Evolutionary conservation across 2,113 vertebrate genomes (phyloP).

Genomic region (Neodontobutis hainanensis): DNA sequence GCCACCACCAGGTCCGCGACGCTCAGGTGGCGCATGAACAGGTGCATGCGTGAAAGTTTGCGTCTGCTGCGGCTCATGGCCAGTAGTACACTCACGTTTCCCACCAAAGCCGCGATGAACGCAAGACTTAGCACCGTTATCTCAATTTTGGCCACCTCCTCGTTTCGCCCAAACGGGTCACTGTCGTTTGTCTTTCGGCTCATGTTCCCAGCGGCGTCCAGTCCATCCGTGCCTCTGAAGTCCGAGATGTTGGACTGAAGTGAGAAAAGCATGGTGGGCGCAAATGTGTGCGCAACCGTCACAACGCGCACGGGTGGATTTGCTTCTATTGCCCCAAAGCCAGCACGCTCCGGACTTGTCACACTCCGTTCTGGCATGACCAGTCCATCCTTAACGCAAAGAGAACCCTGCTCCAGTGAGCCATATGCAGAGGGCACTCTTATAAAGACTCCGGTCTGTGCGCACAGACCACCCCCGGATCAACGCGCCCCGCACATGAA

Average conservation of each 20-base stretch:
- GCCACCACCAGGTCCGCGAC: constrained; percentile 94
- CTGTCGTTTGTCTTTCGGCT: constrained; percentile 51
- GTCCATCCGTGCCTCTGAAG: constrained; percentile 32
- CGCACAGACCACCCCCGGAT: neutral
- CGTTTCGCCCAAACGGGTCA: constrained; percentile 84
- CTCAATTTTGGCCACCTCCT: constrained; percentile 91
- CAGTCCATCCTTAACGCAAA: neutral
- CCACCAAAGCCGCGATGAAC: constrained; percentile 85
- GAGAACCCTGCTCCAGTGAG: neutral
- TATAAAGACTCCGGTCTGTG: constrained; percentile 42
- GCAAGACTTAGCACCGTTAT: constrained; percentile 87
- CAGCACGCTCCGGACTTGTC: neutral
- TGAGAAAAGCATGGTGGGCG: constrained; percentile 36
- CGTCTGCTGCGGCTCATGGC: constrained; percentile 83
- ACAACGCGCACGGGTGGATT: constrained; percentile 21
- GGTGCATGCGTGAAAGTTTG: constrained; percentile 91
- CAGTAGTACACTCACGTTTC: constrained; percentile 88
- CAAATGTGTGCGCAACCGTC: constrained; percentile 2
- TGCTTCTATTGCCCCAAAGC: constrained; percentile 1
- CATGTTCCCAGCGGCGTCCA: constrained; percentile 15
- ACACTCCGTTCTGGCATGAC: neutral
- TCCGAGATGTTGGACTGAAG: constrained; percentile 38
- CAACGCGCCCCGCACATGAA: constrained; percentile 4
- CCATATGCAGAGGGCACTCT: constrained; percentile 12
- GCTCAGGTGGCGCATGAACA: constrained; percentile 96